phyloP scores from a whole-genome alignment of 2,113 vertebrate genomes.

The Henicopernis longicauda region DNA sequence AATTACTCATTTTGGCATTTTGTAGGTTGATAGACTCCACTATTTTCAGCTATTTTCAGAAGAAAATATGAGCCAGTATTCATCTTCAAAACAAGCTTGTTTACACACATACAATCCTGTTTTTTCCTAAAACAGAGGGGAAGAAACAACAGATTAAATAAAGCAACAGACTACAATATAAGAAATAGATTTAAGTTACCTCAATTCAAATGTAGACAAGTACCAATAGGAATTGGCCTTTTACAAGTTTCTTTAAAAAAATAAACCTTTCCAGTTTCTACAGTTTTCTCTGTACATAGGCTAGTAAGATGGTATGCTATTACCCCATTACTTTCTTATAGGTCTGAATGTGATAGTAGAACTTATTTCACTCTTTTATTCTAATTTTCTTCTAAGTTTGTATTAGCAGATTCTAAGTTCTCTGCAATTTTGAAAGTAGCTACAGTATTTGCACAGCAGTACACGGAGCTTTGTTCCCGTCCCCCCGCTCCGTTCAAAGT shows the following conservation, averaged over 20 bases:
- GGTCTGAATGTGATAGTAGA: background rate
- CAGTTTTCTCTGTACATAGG: background rate
- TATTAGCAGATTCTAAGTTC: background rate
- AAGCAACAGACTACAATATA: background rate
- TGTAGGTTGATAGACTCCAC: background rate
- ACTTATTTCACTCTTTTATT: background rate
- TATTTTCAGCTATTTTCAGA: background rate
- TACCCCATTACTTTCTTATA: background rate
- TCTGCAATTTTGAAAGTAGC: background rate
- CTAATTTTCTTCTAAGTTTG: background rate
- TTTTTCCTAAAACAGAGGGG: background rate
- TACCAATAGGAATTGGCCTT: background rate
- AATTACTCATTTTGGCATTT: slow-evolving; percentile 12
- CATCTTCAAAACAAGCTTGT: background rate
- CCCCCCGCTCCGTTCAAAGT: background rate
- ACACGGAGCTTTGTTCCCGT: background rate
- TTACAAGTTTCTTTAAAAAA: background rate
- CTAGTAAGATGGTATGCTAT: background rate
- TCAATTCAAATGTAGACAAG: background rate
- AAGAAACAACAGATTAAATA: background rate
- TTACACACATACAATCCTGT: background rate
- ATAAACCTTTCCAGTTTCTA: background rate
- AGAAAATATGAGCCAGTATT: background rate
- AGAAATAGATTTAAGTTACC: background rate
- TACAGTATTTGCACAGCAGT: background rate